Evolutionary conservation across 2,113 vertebrate species (phyloP).

Genomic region (Nematolebias whitei): DNA sequence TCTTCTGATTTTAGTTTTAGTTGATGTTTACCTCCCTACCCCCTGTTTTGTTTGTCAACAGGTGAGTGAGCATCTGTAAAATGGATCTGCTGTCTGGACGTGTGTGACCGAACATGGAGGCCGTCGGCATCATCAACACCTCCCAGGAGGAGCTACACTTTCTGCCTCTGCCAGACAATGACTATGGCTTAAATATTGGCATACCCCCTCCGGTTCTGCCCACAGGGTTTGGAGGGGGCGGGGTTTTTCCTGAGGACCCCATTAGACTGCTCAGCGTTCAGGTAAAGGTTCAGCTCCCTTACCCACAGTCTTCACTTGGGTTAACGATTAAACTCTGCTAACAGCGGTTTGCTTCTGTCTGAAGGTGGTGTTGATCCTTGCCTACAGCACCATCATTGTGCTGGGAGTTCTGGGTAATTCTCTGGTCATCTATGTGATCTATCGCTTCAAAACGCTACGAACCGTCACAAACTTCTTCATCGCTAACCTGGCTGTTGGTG

Average conservation of each 20-base stretch:
- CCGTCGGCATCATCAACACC: constrained; percentile 38
- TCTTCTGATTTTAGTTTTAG: neutral
- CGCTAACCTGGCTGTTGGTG: constrained; percentile 87
- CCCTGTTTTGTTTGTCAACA: neutral
- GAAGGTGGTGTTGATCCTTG: constrained; percentile 87
- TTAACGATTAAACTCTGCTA: neutral
- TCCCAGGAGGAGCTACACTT: constrained; percentile 38
- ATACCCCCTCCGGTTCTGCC: constrained; percentile 16
- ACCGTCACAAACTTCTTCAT: constrained; percentile 98
- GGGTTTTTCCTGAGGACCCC: constrained; percentile 83
- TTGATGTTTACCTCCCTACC: neutral
- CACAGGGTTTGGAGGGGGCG: constrained; percentile 24
- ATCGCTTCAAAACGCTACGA: constrained; percentile 91
- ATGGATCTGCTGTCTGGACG: constrained; percentile 24
- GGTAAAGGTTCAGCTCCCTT: constrained; percentile 28
- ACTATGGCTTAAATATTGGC: constrained; percentile 16
- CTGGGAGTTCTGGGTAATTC: constrained; percentile 94
- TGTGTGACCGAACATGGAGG: constrained; percentile 60
- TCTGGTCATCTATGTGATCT: constrained; percentile 92
- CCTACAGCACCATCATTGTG: constrained; percentile 93
- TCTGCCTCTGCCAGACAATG: constrained; percentile 1
- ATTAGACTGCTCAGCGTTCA: constrained; percentile 90
- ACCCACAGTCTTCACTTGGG: neutral
- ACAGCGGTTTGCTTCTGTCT: neutral
- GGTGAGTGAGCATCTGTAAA: constrained; percentile 17